Conservation (phyloP, 2,113 vertebrate species). For the Arenaria interpres region DNA sequence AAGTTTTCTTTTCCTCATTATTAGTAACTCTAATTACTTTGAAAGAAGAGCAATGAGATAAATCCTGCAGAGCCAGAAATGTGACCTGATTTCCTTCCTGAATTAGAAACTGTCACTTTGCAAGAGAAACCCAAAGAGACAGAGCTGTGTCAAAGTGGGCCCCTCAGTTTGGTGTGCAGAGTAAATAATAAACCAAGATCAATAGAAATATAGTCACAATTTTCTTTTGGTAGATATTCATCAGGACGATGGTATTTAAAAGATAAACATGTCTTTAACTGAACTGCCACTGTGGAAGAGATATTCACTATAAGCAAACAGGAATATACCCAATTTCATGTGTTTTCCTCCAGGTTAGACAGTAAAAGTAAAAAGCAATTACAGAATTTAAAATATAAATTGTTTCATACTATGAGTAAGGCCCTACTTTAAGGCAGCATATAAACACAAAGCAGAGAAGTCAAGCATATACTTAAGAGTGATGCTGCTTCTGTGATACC, state of each 20-base stretch:
- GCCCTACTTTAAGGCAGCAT: background rate
- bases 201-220: background rate
- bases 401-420: background rate
- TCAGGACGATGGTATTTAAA: background rate
- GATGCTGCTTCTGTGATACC: background rate
- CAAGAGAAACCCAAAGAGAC: slow-evolving; percentile 66
- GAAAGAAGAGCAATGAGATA: slow-evolving; percentile 70
- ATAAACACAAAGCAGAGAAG: background rate
- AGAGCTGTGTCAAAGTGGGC: slow-evolving; percentile 21
- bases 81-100: slow-evolving; percentile 72
- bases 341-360: background rate
- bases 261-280: background rate
- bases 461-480: background rate
- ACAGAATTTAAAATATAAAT: background rate
- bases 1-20: slow-evolving; percentile 67
- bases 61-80: slow-evolving; percentile 65
- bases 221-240: background rate
- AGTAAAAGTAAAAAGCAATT: background rate
- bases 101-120: slow-evolving; percentile 71
- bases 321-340: background rate
- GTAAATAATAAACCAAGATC: slow-evolving; percentile 19
- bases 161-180: background rate
- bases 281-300: background rate
- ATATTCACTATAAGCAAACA: background rate
- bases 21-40: slow-evolving; percentile 72